These are phyloP conservation scores for Astropecten irregularis DNA, from an alignment of 53 echinoderm and acorn worm genomes.

Conservation along the genomic window DNA sequence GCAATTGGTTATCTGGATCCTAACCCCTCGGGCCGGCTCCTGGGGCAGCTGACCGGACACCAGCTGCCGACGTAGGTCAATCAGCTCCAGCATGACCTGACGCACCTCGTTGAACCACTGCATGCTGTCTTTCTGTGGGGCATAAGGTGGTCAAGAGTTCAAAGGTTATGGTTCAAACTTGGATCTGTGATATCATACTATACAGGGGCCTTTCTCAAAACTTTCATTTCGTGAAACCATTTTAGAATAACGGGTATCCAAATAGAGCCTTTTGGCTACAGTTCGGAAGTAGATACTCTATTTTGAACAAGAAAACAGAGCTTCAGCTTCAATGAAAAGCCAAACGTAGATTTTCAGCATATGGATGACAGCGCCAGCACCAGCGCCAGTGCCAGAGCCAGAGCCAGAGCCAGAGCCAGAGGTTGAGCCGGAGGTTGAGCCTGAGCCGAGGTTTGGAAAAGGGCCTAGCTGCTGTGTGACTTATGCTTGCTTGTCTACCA, in stretches of 20 bases:
- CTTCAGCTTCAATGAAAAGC: too few relatives aligned
- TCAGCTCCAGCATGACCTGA: constrained; percentile 81
- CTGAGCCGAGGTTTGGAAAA: too few relatives aligned
- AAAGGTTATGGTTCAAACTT: neutral
- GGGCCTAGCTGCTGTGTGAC: too few relatives aligned
- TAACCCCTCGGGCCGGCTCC: constrained; percentile 75
- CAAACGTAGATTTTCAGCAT: too few relatives aligned
- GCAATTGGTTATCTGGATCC: constrained; percentile 63
- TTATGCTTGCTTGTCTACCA: too few relatives aligned
- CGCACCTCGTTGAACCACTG: constrained; percentile 60
- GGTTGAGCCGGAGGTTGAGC: too few relatives aligned
- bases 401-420: too few relatives aligned
- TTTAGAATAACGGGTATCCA: neutral
- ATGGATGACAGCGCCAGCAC: too few relatives aligned
- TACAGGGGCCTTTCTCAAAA: neutral
- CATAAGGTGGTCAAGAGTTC: neutral
- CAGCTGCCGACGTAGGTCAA: constrained; percentile 78
- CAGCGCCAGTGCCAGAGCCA: too few relatives aligned
- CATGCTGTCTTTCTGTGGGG: constrained; percentile 44
- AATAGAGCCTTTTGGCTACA: too few relatives aligned
- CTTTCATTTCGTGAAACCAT: neutral
- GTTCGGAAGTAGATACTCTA: too few relatives aligned
- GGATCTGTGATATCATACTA: neutral
- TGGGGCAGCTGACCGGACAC: constrained; percentile 74
- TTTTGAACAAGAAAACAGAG: too few relatives aligned